phyloP scores from a whole-genome alignment of 2,888 invertebrate genomes.

The Brenthis ino region DNA sequence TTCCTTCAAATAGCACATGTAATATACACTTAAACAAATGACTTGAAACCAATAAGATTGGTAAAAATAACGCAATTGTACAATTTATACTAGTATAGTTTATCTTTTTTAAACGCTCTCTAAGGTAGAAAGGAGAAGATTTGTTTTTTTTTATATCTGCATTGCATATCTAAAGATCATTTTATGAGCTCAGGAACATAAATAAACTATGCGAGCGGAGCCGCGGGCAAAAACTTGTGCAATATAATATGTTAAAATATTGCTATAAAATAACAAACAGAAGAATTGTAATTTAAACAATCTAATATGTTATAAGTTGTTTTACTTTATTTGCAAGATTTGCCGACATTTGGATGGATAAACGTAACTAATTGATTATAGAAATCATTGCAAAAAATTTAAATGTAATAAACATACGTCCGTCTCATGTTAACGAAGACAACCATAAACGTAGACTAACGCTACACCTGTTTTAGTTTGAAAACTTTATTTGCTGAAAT shows the following conservation, averaged over 20 bases:
- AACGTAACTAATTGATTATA: constrained; percentile 26
- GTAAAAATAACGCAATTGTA: too few relatives aligned
- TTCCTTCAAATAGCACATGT: too few relatives aligned
- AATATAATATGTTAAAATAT: constrained; percentile 5
- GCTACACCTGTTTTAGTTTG: constrained; percentile 10
- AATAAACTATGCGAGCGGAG: too few relatives aligned
- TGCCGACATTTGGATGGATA: constrained; percentile 21
- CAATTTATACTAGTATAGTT: too few relatives aligned
- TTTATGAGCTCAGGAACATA: too few relatives aligned
- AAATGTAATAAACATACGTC: constrained; percentile 10
- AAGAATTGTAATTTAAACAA: not conserved
- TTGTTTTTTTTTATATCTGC: too few relatives aligned
- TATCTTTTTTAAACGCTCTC: too few relatives aligned
- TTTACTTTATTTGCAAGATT: constrained; percentile 7
- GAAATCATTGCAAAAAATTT: constrained; percentile 21
- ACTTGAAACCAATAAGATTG: too few relatives aligned
- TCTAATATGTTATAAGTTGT: constrained; percentile 8
- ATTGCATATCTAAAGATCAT: too few relatives aligned
- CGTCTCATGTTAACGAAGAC: constrained; percentile 21
- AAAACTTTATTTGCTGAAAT: constrained; percentile 1
- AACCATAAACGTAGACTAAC: constrained; percentile 10
- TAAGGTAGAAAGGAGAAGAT: too few relatives aligned
- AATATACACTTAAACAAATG: too few relatives aligned
- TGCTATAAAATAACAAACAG: not conserved
- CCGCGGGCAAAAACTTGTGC: not conserved